A percentile compares a stretch with the other conserved stretches of the same genome.
Evolutionary conservation across 1,140 invertebrate genomes (phyloP).

Genomic region (Anadara kagoshimensis): DNA sequence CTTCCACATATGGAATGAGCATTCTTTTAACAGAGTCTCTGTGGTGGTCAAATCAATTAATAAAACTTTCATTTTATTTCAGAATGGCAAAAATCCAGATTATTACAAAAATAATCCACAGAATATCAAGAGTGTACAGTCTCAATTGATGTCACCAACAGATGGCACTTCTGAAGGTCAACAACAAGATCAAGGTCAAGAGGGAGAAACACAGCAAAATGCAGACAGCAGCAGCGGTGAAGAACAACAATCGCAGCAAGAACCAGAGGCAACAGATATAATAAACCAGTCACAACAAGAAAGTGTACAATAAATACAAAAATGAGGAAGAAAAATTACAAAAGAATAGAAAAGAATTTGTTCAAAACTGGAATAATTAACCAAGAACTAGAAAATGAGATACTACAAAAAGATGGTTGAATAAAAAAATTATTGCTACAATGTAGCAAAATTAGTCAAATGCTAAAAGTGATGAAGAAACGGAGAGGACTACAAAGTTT

Average conservation of each 20-base stretch:
- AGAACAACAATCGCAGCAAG: conserved; percentile 3
- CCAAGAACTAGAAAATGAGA: no score
- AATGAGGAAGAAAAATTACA: not conserved
- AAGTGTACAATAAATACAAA: not conserved
- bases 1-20: no score
- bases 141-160: conserved; percentile 17
- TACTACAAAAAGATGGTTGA: no score
- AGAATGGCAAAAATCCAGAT: conserved; percentile 34
- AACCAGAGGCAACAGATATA: not conserved
- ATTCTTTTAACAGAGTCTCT: no score
- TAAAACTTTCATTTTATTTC: conserved; percentile 1
- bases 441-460: no score
- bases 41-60: not conserved
- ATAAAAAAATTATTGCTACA: no score
- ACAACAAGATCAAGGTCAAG: not conserved
- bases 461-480: no score
- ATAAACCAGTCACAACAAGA: not conserved
- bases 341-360: no score
- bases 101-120: conserved; percentile 47
- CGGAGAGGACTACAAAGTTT: no score
- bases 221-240: not conserved
- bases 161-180: not conserved
- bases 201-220: not conserved
- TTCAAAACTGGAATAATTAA: no score
- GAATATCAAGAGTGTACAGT: conserved; percentile 34